A percentile compares a stretch with the other conserved stretches of the same genome.
Evolutionary conservation across 2,888 invertebrate species (phyloP).

Genomic region (Cantharis rustica): DNA sequence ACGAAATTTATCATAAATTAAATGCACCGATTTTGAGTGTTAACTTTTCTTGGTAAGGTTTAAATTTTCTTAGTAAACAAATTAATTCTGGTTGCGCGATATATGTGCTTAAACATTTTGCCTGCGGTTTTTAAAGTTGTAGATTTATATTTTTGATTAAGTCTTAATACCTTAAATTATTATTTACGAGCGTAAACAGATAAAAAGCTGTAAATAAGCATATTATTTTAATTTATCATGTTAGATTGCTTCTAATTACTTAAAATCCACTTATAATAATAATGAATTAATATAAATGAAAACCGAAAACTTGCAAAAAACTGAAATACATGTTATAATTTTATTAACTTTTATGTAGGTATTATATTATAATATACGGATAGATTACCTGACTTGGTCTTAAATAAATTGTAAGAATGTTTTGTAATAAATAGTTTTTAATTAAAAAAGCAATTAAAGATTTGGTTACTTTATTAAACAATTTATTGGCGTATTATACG

Average conservation of each 20-base stretch:
- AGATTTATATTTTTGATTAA: background rate
- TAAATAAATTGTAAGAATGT: too few relatives aligned
- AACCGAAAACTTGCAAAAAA: background rate
- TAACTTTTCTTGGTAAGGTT: background rate
- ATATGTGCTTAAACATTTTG: too few relatives aligned
- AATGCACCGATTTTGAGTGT: background rate
- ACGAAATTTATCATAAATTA: background rate
- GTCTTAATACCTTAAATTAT: background rate
- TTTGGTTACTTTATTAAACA: too few relatives aligned
- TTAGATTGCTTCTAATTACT: background rate
- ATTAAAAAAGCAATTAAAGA: too few relatives aligned
- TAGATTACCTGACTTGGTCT: too few relatives aligned
- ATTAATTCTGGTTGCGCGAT: background rate
- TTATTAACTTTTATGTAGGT: too few relatives aligned
- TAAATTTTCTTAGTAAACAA: background rate
- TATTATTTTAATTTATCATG: background rate
- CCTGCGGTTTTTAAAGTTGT: background rate
- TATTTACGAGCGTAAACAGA: background rate
- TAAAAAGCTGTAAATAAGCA: background rate
- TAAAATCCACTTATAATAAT: background rate
- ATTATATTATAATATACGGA: too few relatives aligned
- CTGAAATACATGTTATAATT: background rate
- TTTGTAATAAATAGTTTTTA: too few relatives aligned
- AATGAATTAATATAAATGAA: too few relatives aligned
- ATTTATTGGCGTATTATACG: too few relatives aligned